Conservation (phyloP, 92 coral and sea anemone genomes). For the Epizoanthus fatuus region DNA sequence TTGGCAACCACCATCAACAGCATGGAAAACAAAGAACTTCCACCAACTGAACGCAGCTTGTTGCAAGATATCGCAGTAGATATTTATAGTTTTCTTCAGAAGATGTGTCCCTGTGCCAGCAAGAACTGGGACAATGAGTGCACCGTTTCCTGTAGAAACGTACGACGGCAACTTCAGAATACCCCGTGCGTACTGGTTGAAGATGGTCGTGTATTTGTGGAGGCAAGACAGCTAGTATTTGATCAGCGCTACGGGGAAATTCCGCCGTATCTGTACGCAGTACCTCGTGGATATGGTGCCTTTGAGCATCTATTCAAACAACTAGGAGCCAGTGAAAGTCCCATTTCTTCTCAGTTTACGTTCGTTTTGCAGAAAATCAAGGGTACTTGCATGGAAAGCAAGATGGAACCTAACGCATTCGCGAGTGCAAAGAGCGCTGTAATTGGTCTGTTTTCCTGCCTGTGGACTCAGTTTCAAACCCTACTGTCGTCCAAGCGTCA, state of each 20-base stretch:
- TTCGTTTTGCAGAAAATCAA: conserved; percentile 43
- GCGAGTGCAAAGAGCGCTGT: conserved; percentile 43
- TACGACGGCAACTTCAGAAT: background rate
- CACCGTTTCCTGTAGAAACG: conserved; percentile 9
- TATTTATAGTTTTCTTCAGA: conserved; percentile 67
- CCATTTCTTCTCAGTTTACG: conserved; percentile 33
- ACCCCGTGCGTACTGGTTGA: conserved; percentile 24
- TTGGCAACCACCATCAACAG: conserved; percentile 43
- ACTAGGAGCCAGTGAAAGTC: conserved; percentile 52
- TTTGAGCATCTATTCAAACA: conserved; percentile 45
- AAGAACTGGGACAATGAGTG: conserved; percentile 12
- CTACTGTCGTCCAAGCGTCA: background rate
- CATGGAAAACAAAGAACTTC: conserved; percentile 58
- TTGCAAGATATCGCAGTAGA: conserved; percentile 54
- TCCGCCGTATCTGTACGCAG: conserved; percentile 47
- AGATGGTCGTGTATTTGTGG: conserved; percentile 41
- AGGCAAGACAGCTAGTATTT: conserved; percentile 48
- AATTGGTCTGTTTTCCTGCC: conserved; percentile 27
- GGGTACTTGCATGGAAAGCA: conserved; percentile 6
- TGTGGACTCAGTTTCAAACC: conserved; percentile 17
- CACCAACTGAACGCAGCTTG: conserved; percentile 34
- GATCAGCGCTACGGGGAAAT: conserved; percentile 12
- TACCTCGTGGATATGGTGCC: conserved; percentile 42
- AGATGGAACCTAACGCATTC: conserved; percentile 41
- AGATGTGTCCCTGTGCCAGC: conserved; percentile 27